Conservation (phyloP, 2,888 invertebrate genomes). For the Lochmaea capreae region DNA sequence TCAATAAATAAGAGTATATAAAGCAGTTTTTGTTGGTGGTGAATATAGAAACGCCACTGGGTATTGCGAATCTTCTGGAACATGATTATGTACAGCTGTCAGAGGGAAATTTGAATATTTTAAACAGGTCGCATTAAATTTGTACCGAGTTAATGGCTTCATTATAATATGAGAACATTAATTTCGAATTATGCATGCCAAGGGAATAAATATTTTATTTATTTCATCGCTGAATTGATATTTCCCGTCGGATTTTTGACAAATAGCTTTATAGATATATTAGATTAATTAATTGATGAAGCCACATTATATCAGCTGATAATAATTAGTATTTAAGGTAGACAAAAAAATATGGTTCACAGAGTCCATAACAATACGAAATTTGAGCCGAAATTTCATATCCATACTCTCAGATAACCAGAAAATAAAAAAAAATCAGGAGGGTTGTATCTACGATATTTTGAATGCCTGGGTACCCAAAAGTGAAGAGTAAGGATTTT, state of each 20-base stretch:
- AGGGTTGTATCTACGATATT: no score
- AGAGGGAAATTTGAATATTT: slow-evolving; percentile 57
- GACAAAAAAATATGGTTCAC: no score
- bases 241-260: slow-evolving; percentile 47
- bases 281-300: background rate
- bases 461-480: no score
- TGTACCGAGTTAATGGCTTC: slow-evolving; percentile 50
- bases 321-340: background rate
- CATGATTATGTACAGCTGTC: slow-evolving; percentile 51
- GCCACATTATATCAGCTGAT: background rate
- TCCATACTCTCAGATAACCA: no score
- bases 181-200: slow-evolving; percentile 54
- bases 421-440: no score
- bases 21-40: no score
- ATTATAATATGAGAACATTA: slow-evolving; percentile 54
- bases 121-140: slow-evolving; percentile 56
- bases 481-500: no score
- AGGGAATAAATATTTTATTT: slow-evolving; percentile 45
- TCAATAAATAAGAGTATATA: no score
- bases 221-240: slow-evolving; percentile 46
- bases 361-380: no score
- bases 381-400: no score
- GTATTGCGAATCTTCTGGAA: slow-evolving; percentile 8
- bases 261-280: slow-evolving; percentile 38
- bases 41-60: slow-evolving; percentile 27